Conservation (phyloP, 2,113 vertebrate species). For the Athene cunicularia region DNA sequence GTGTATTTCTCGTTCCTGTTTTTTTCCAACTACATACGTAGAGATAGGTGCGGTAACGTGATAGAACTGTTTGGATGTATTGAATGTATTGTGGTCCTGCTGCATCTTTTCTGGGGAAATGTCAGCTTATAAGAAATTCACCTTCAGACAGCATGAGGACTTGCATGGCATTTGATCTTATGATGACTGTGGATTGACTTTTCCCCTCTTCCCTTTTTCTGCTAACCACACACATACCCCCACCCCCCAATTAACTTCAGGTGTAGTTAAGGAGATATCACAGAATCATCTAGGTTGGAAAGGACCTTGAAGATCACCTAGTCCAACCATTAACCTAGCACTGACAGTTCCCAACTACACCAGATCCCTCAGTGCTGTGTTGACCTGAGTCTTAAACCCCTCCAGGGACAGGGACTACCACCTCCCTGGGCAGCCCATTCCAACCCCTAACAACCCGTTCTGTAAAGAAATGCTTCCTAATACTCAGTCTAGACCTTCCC, state of each 20-base stretch:
- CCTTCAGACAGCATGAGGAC: background rate
- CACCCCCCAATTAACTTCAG: background rate
- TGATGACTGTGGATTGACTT: background rate
- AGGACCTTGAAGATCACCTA: too few relatives aligned
- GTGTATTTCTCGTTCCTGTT: background rate
- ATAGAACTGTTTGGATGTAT: background rate
- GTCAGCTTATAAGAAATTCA: background rate
- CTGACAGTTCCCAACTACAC: too few relatives aligned
- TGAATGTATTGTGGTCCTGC: background rate
- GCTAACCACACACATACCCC: too few relatives aligned
- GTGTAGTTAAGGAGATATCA: background rate
- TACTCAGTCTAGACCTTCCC: too few relatives aligned
- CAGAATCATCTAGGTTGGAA: too few relatives aligned
- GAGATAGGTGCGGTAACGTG: background rate
- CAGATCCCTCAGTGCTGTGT: too few relatives aligned
- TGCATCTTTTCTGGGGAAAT: background rate
- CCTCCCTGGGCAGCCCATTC: too few relatives aligned
- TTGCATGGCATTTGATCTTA: background rate
- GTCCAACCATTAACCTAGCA: too few relatives aligned
- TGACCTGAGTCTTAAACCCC: too few relatives aligned
- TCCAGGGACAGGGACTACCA: too few relatives aligned
- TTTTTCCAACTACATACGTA: background rate
- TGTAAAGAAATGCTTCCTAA: too few relatives aligned
- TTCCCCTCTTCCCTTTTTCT: background rate
- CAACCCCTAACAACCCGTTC: too few relatives aligned